Base-by-base conservation (phyloP, 1,140 invertebrate species). In the Arctopsyche grandis region DNA sequence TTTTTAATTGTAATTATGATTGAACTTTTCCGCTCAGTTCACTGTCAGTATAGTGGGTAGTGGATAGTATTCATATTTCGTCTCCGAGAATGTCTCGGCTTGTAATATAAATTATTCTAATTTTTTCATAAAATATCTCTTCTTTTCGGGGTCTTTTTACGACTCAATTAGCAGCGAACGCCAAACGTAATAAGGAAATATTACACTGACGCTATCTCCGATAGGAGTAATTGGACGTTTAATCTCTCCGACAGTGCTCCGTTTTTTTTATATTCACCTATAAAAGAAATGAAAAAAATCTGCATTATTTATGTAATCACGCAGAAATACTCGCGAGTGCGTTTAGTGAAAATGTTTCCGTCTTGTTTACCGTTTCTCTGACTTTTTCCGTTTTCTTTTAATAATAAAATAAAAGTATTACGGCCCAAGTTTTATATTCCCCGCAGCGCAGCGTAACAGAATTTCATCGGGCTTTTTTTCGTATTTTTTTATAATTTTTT, bases 401-500 rank as follows among this genome's bases (percentile, higher is more conserved):
- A 38, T 69, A 82, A 82, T 82, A 82, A 82, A 82, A 82, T 82
- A 79, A 38, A 82, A 82, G 75, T 78, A 73, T 82, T 77, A 79
- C 73, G 74, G 70, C 58, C 69, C n/a, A 79, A 82, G 56, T 82
- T 82, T 77, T 79, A 78, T 79, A 73, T 69, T 38, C 74, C 80
- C 80, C 78, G 16, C 26, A 19, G 78, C 78, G 44, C 44, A 48
- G 56, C 56, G 46, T 43, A 81, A 79, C 77, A 76, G 80, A 81
- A 81, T 81, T 79, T 81, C 48, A 38, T 44, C 26, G 69, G 56
- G 19, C 78, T 75, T 81, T 77, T 22, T 69, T 5, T 63, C 19
- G 58, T n/a, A n/a, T n/a, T n/a, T 7, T 38, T 38, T 38, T 38
- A 38, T 38, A 4, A 38, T 4, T 38, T 38, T 69, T 76, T 38